Evolutionary conservation across 2,888 invertebrate species (phyloP), one percentile per base, ranked within the genome.

Genomic region (Aricia artaxerxes): DNA sequence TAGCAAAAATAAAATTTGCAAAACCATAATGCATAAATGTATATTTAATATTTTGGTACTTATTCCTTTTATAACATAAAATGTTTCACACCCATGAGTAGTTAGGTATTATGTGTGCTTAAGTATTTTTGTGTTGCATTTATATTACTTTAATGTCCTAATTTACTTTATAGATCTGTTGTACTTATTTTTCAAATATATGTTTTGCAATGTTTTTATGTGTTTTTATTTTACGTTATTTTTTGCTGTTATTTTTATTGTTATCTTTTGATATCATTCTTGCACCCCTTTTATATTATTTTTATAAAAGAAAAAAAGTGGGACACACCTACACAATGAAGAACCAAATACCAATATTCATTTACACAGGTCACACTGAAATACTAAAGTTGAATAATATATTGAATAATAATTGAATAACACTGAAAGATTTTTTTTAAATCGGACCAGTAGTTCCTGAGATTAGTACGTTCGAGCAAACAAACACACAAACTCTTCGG

Each of bases 171-270:
- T 64, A 31, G 64, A 64, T 64, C 31, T 64, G 31, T 64, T 64
- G 64, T 64, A 31, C 64, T 64, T 31, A 64, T 64, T 24, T 24
- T 64, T 31, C 64, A 31, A 64, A 64, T 64, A 64, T 64, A 64
- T 64, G 9, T 64, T 64, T 11, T 64, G 24, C 7, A 64, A 31
- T 64, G 31, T 64, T 64, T 31, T 61, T 57, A 11, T 57, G 16
- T 57, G 57, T 57, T 57, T 57, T 57, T 57, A 57, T 57, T 57
- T 57, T 57, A 49, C 16, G 2, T 16, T 57, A 4, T 57, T 57
- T 0, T 7, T 64, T 31, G 11, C 2, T 64, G 4, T 3, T 61
- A 31, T 31, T 64, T 64, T 1, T 11, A 9, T 64, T 31, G 1
- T 2, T 9, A 24, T 64, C 31, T 64, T 64, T 64, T 64, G 9